phyloP scores from a whole-genome alignment of 2,797 vertebrate genomes.

The Lophius americanus region DNA sequence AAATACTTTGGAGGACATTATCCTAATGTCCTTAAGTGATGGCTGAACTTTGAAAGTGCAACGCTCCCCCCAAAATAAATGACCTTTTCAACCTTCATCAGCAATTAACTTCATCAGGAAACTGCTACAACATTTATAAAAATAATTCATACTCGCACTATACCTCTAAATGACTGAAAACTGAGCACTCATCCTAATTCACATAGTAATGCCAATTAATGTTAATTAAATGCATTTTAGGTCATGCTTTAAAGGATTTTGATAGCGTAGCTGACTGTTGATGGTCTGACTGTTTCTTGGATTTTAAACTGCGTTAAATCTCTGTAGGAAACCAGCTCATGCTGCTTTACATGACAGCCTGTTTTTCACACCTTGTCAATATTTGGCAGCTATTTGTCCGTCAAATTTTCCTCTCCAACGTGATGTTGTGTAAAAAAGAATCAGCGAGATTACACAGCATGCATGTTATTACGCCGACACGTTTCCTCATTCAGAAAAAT shows the following conservation, averaged over 20 bases:
- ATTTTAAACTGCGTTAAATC: conserved; percentile 14
- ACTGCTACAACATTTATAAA: not conserved
- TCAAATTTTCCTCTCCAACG: conserved; percentile 24
- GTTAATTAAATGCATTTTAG: not conserved
- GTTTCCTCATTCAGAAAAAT: no score
- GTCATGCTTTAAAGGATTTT: not conserved
- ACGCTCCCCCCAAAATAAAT: no score
- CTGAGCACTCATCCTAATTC: not conserved
- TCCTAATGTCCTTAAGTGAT: conserved; percentile 1
- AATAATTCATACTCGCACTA: not conserved
- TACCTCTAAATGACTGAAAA: not conserved
- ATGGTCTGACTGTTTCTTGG: not conserved
- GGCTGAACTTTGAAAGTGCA: not conserved
- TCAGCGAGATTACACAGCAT: not conserved
- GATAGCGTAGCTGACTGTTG: not conserved
- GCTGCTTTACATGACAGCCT: conserved; percentile 33
- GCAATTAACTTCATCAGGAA: not conserved
- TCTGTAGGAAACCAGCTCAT: conserved; percentile 26
- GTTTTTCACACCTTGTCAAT: conserved; percentile 61
- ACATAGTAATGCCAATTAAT: not conserved
- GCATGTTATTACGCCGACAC: not conserved
- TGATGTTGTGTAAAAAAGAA: conserved; percentile 3
- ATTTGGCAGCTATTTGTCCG: conserved; percentile 42
- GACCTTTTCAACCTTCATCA: not conserved
- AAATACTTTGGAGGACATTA: no score